Base-by-base conservation (phyloP, 2,113 vertebrate species). In the Myodes glareolus region DNA sequence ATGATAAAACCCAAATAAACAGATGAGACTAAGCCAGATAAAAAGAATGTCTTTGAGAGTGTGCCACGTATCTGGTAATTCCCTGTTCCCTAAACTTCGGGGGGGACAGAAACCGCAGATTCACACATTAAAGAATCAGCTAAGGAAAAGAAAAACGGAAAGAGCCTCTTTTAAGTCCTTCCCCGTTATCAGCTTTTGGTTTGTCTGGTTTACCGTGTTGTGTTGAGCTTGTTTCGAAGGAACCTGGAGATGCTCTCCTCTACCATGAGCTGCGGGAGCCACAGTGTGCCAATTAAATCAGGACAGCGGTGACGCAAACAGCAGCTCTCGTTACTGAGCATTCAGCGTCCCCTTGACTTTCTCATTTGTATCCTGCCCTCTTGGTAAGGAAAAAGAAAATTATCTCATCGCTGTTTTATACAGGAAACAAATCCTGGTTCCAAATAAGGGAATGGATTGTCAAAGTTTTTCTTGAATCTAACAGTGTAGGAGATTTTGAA, bases 401-500 rank as follows among this genome's bases (percentile, higher is more conserved):
- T 16, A 42, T 86, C 6, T n/a, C 52, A 82, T 67, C 7, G 39
- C 65, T n/a, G 42, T 89, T 91, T 94, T 23, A 89, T 72, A 80
- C 36, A 88, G 47, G 14, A 80, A 90, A 80, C 21, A 96, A 73
- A 80, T 2, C 68, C 5, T 76, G 21, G 0, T 31, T 94, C 36
- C 90, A 89, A 97, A 63, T 90, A 67, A 50, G 45, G 81, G 42
- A 90, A 36, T 90, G 86, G 45, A 47, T 29, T 95, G 52, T 84
- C 36, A 2, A 80, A 63, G 65, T 4, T 23, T 27, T n/a, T 29
- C 27, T 61, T 84, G 5, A 23, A 67, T 94, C 7, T 31, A 27
- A 5, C 29, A 85, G 1, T 21, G 0, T 39, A 81, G 12, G 14
- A 16, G 86, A 76, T 75, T 42, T 70, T 82, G 77, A 95, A 61